These are phyloP conservation scores for Centropus unirufus DNA, from an alignment of 2,113 vertebrate genomes.

Conservation along the genomic window DNA sequence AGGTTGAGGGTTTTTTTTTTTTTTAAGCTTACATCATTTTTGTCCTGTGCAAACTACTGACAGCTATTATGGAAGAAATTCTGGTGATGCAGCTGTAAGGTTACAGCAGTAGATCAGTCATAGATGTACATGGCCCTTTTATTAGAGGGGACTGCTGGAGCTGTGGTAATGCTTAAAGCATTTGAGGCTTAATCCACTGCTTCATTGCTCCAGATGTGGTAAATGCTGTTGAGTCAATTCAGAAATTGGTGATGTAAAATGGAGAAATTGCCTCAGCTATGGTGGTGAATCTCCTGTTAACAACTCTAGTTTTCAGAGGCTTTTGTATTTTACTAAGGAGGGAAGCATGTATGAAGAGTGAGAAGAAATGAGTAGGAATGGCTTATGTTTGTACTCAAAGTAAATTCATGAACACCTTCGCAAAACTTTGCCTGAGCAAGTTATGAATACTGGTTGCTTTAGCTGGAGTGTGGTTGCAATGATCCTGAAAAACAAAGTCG, in stretches of 20 bases:
- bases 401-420: background rate
- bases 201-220: slow-evolving; percentile 8
- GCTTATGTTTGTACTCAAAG: background rate
- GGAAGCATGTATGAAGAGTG: background rate
- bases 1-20: background rate
- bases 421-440: background rate
- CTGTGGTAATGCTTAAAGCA: background rate
- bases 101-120: background rate
- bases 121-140: background rate
- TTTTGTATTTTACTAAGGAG: background rate
- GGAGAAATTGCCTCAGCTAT: background rate
- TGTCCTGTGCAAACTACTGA: background rate
- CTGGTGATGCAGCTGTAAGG: background rate
- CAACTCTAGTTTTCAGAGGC: background rate
- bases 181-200: background rate
- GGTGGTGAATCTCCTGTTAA: background rate
- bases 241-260: background rate
- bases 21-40: background rate
- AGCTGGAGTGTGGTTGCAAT: background rate
- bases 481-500: background rate
- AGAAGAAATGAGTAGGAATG: background rate
- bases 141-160: background rate
- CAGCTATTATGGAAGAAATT: background rate
- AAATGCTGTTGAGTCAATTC: background rate
- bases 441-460: background rate